Base-by-base conservation (phyloP, 1,140 invertebrate genomes). In the Vanessa tameamea region DNA sequence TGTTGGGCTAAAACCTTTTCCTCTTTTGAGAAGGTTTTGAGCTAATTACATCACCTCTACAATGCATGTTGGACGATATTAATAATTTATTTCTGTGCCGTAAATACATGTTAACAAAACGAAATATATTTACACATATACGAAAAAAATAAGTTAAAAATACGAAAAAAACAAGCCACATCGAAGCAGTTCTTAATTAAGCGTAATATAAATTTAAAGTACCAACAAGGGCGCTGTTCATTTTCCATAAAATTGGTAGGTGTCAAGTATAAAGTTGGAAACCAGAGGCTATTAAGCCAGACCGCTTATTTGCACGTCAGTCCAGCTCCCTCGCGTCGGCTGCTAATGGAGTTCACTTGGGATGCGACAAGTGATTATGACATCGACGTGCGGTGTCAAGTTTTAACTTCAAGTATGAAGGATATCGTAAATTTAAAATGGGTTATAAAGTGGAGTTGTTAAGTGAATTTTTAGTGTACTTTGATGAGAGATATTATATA, bases 321-420 rank as follows among this genome's bases (percentile, higher is more conserved):
- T 11, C 31, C 26, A 31, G 57, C 57, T 61, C 48, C n/a, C 48
- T 15, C 13, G 48, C 14, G 20, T 55, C 16, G 14, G 31, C 8
- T 11, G 57, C 26, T 61, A 61, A 61, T 61, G 23, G 55, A 57
- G 23, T 57, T 26, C 31, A 3, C 55, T 23, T 31, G 11, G 57
- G 57, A 15, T 11, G 57, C 20, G 57, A n/a, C 26, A 61, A 61
- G 57, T 61, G 57, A 61, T 61, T 61, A 61, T 23, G 53, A 57
- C 16, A 16, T 9, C 51, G 51, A n/a, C 15, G 57, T 61, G 23
- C 57, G 20, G 20, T 37, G 57, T 37, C 26, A 16, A 6, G 23
- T 37, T 59, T 4, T 61, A 61, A 37, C 57, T 57, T 57, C 20
- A 14, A 57, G 50, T 20, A 53, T 53, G 50, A n/a, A 50, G 51